phyloP scores from a whole-genome alignment of 2,888 invertebrate species.

The Drosophila anomelani region DNA sequence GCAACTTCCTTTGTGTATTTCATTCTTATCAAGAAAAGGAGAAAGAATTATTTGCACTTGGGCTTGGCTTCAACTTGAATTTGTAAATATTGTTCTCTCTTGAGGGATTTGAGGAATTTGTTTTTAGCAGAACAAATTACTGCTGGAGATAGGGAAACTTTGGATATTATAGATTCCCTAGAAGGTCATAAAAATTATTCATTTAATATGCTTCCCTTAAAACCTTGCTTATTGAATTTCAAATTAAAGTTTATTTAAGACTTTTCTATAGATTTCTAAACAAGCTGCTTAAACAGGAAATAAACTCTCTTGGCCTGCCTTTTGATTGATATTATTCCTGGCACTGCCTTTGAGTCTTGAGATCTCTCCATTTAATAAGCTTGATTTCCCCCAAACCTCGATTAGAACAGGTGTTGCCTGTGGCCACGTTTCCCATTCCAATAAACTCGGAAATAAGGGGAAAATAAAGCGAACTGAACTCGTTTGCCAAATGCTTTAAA shows the following conservation, averaged over 20 bases:
- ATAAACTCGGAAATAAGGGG: constrained; percentile 27
- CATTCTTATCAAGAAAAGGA: neutral
- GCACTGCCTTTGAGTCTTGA: constrained; percentile 4
- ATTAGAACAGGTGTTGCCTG: constrained; percentile 58
- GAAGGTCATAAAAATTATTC: neutral
- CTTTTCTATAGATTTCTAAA: too few species aligned
- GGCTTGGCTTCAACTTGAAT: neutral
- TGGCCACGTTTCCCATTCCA: constrained; percentile 49
- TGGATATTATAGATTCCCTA: neutral
- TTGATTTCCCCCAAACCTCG: constrained; percentile 2
- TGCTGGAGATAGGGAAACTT: neutral
- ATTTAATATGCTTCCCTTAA: neutral
- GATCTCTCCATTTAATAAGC: constrained; percentile 27
- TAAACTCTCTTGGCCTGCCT: neutral
- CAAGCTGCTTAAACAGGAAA: constrained; percentile 1
- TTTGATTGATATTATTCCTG: constrained; percentile 19
- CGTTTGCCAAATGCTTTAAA: constrained; percentile 65
- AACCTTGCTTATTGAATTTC: neutral
- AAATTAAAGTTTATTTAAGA: neutral
- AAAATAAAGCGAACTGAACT: constrained; percentile 5
- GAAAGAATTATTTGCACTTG: constrained; percentile 9
- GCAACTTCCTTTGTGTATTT: constrained; percentile 17
- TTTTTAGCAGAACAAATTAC: constrained; percentile 2
- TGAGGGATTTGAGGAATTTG: neutral
- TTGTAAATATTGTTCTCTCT: neutral